Conservation (phyloP, 2,113 vertebrate species). For the Bostrychus sinensis region DNA sequence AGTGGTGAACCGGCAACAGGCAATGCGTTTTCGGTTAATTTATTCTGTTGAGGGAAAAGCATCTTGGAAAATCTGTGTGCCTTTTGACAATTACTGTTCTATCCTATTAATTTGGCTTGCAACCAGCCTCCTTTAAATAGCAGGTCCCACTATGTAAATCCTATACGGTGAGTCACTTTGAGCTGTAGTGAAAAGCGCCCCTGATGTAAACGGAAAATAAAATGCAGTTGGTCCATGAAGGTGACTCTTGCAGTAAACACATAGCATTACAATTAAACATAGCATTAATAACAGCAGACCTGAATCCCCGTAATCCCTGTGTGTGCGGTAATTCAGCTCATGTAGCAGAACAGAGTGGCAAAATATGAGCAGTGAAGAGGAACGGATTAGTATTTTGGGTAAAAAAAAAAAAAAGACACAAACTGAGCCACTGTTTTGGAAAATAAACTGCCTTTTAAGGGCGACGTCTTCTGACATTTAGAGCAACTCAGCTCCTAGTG, state of each 20-base stretch:
- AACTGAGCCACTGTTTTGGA: background rate
- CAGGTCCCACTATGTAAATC: no score
- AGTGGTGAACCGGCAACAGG: no score
- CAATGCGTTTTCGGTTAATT: no score
- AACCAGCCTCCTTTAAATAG: background rate
- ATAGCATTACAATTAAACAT: background rate
- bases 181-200: background rate
- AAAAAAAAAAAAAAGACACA: background rate
- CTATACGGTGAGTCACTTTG: background rate
- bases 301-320: background rate
- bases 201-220: background rate
- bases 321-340: background rate
- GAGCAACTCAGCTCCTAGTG: background rate
- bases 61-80: no score
- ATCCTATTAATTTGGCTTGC: background rate
- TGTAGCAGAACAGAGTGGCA: background rate
- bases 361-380: background rate
- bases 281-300: background rate
- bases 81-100: no score
- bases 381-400: background rate
- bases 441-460: background rate
- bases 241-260: background rate
- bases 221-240: background rate
- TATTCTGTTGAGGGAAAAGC: no score
- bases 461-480: background rate